These are phyloP conservation scores for Bursaphelenchus okinawaensis DNA, from an alignment of 2,888 invertebrate genomes.

Conservation along the genomic window DNA sequence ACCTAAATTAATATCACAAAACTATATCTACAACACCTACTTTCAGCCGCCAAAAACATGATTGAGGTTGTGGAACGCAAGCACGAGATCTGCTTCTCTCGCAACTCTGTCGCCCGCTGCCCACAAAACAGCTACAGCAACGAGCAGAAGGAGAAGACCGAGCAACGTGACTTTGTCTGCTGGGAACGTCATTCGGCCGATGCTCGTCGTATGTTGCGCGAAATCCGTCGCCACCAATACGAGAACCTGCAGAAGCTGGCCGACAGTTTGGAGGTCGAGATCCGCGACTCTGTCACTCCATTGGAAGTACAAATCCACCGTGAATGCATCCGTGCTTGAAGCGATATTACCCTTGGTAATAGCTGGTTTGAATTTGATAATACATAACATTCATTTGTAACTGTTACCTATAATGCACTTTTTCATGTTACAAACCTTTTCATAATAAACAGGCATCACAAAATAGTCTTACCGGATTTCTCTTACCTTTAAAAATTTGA, in stretches of 20 bases:
- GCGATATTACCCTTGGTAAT: no score
- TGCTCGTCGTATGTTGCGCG: conserved; percentile 37
- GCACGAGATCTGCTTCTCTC: conserved; percentile 33
- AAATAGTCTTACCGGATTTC: neutral
- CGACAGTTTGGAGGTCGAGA: neutral
- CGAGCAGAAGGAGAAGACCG: conserved; percentile 21
- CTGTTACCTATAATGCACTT: neutral
- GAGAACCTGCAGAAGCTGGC: neutral
- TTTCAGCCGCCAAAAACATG: conserved; percentile 17
- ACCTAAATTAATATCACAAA: neutral
- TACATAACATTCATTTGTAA: no score
- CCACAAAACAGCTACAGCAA: conserved; percentile 21
- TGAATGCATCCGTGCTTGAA: neutral
- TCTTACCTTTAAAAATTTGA: no score
- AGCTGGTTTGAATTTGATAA: no score
- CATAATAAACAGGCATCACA: neutral
- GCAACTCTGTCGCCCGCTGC: conserved; percentile 28
- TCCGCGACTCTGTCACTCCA: neutral
- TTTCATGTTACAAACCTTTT: neutral
- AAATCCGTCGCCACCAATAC: conserved; percentile 20
- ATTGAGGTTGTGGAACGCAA: conserved; percentile 25
- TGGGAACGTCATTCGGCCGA: conserved; percentile 38
- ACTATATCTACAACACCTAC: neutral
- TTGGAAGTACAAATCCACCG: neutral
- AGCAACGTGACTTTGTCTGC: conserved; percentile 40